A percentile compares a stretch with the other conserved stretches of the same genome.
Conservation (phyloP, 2,888 invertebrate genomes). For the Ormyrus thymus region DNA sequence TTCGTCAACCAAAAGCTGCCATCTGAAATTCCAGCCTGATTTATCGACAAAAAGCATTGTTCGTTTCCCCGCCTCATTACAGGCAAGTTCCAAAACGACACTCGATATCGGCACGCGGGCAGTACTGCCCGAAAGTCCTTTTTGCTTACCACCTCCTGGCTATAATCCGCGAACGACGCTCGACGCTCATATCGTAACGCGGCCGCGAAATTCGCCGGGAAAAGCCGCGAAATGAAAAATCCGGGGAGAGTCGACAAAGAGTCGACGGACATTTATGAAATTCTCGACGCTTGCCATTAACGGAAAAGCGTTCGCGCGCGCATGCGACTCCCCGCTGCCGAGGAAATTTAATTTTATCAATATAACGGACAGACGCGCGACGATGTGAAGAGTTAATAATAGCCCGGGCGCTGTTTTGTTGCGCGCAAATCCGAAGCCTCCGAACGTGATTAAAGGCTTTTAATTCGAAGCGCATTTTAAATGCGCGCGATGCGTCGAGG, state of each 20-base stretch:
- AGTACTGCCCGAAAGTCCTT: too few species aligned
- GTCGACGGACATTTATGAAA: constrained; percentile 33
- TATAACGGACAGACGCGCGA: not conserved
- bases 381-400: constrained; percentile 40
- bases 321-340: not conserved
- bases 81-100: not conserved
- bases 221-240: not conserved
- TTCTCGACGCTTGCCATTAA: not conserved
- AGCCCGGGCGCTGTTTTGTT: constrained; percentile 25
- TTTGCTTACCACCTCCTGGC: too few species aligned
- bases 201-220: not conserved
- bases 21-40: not conserved
- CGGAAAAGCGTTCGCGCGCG: too few species aligned
- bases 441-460: constrained; percentile 39
- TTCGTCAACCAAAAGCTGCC: not conserved
- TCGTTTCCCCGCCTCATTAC: not conserved
- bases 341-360: constrained; percentile 43
- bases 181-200: too few species aligned
- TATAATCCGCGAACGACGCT: too few species aligned
- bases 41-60: not conserved
- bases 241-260: not conserved
- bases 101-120: not conserved
- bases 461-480: constrained; percentile 25
- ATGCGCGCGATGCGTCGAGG: not conserved
- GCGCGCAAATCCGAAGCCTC: constrained; percentile 2